Conservation (phyloP, 2,113 vertebrate genomes). For the Amia ocellicauda region DNA sequence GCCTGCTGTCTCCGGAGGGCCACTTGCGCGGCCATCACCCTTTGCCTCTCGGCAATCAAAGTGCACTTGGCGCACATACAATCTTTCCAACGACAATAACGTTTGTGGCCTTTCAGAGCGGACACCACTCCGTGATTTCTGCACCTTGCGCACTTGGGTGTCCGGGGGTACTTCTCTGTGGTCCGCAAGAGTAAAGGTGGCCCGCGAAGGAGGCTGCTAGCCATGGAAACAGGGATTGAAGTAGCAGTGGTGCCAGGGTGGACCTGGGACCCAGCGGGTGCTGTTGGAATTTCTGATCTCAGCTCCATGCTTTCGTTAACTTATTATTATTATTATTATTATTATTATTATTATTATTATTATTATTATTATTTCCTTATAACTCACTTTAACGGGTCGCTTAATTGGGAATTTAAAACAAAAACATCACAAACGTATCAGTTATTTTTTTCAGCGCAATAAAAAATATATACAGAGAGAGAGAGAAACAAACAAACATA, state of each 20-base stretch:
- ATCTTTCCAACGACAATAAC: slow-evolving; percentile 98
- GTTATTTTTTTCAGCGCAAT: too few relatives aligned
- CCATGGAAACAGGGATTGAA: slow-evolving; percentile 86
- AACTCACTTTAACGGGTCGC: too few relatives aligned
- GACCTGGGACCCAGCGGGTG: slow-evolving; percentile 71
- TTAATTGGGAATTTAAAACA: too few relatives aligned
- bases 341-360: too few relatives aligned
- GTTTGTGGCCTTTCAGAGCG: slow-evolving; percentile 96
- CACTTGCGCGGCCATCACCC: slow-evolving; percentile 97
- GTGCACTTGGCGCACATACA: slow-evolving; percentile 99
- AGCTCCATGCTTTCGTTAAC: slow-evolving; percentile 75
- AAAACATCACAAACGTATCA: too few relatives aligned
- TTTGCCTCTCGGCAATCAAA: slow-evolving; percentile 93
- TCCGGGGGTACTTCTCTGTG: slow-evolving; percentile 93
- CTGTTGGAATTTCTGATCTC: slow-evolving; percentile 76
- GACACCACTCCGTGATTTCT: slow-evolving; percentile 96
- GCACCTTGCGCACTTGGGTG: slow-evolving; percentile 95
- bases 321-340: too few relatives aligned
- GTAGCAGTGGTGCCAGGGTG: slow-evolving; percentile 63
- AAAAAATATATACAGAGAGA: too few relatives aligned
- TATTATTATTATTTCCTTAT: too few relatives aligned
- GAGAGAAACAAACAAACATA: too few relatives aligned
- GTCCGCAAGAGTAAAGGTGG: slow-evolving; percentile 85
- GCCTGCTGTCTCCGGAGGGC: slow-evolving; percentile 93
- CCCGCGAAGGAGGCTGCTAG: slow-evolving; percentile 78